Conservation (phyloP, 1,140 invertebrate species). For the Pemphigus obesinymphae region DNA sequence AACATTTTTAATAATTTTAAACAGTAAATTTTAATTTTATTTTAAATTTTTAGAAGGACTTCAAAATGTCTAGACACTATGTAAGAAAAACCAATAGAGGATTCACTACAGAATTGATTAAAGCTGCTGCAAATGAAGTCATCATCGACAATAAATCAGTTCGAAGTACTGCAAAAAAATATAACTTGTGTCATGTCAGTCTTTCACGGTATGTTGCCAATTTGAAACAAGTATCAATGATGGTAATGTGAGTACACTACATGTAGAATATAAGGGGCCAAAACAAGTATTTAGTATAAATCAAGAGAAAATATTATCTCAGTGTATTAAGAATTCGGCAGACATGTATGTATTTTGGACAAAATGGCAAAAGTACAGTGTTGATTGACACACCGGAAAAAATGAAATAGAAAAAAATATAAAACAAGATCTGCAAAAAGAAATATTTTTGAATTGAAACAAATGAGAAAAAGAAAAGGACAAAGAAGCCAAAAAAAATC, state of each 20-base stretch:
- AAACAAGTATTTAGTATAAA: background rate
- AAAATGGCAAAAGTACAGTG: too few species aligned
- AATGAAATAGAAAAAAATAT: too few species aligned
- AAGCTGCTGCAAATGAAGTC: background rate
- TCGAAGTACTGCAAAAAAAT: background rate
- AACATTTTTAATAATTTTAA: too few species aligned
- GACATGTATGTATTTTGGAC: background rate
- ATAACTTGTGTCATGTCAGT: background rate
- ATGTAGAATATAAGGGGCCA: background rate
- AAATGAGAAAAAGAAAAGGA: background rate
- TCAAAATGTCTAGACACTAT: background rate
- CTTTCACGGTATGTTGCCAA: background rate
- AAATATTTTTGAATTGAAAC: too few species aligned
- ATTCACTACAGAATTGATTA: background rate
- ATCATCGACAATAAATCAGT: background rate
- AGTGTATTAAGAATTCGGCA: background rate
- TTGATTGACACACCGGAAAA: too few species aligned
- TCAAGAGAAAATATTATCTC: background rate
- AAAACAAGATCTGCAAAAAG: too few species aligned
- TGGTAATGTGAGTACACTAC: background rate
- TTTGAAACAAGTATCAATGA: background rate
- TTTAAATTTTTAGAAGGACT: background rate
- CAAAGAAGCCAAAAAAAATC: background rate
- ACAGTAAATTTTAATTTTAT: too few species aligned
- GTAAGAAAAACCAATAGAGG: background rate